phyloP scores from a whole-genome alignment of 2,888 invertebrate genomes.

The Phaedon cochleariae region DNA sequence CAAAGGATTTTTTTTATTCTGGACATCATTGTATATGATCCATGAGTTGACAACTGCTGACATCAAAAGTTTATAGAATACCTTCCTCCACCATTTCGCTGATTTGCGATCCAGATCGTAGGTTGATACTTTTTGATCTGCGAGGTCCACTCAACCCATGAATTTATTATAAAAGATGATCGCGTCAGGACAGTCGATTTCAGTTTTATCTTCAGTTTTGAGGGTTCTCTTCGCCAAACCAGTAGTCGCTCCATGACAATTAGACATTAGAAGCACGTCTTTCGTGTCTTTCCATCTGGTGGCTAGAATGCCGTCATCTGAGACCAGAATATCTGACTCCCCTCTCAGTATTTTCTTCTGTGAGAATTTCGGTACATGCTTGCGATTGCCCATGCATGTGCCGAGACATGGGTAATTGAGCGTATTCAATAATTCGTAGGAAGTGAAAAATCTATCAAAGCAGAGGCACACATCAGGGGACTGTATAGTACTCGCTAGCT shows the following conservation, averaged over 20 bases:
- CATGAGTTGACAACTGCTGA: conserved; percentile 9
- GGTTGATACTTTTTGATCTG: conserved; percentile 13
- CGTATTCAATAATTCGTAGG: background rate
- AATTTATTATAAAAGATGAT: conserved; percentile 17
- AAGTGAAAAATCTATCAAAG: conserved; percentile 14
- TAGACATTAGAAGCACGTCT: too few species aligned
- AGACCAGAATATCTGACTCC: too few species aligned
- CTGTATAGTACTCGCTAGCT: conserved; percentile 1
- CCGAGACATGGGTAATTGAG: conserved; percentile 1
- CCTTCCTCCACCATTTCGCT: conserved; percentile 4
- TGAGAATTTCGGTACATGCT: too few species aligned
- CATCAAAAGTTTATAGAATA: conserved; percentile 4
- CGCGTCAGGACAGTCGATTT: too few species aligned
- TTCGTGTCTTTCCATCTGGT: too few species aligned
- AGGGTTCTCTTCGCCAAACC: too few species aligned
- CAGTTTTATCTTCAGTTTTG: too few species aligned
- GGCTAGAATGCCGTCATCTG: too few species aligned
- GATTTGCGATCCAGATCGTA: conserved; percentile 18
- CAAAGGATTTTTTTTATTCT: conserved; percentile 3
- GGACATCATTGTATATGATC: conserved; percentile 5
- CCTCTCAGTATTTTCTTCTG: too few species aligned
- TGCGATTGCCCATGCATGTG: conserved; percentile 8
- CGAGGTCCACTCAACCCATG: conserved; percentile 6
- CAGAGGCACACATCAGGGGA: background rate
- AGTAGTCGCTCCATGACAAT: too few species aligned